A percentile compares a stretch with the other conserved stretches of the same genome.
phyloP scores from a whole-genome alignment of 2,113 vertebrate genomes.

The Callionymus lyra region DNA sequence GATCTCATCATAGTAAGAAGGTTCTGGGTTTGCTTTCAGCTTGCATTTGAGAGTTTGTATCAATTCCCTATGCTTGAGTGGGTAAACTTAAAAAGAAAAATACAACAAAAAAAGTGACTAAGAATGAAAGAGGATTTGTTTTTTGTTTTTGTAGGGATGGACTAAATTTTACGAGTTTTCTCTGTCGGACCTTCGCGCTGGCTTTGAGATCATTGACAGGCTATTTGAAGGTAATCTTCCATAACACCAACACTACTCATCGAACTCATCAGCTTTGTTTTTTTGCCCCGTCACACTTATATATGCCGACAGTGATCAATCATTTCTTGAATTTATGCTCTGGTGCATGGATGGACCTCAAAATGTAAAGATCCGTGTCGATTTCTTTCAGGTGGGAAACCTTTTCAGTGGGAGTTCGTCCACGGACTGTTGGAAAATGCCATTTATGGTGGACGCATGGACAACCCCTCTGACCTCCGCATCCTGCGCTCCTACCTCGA shows the following conservation, averaged over 20 bases:
- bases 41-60: too few species aligned
- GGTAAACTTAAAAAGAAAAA: too few species aligned
- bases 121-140: too few species aligned
- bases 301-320: background rate
- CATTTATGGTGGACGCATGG: slow-evolving; percentile 91
- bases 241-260: background rate
- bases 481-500: slow-evolving; percentile 90
- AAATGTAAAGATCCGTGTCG: background rate
- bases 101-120: too few species aligned
- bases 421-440: slow-evolving; percentile 89
- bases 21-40: too few species aligned
- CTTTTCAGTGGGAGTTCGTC: slow-evolving; percentile 88
- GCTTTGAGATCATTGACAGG: slow-evolving; percentile 86
- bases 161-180: slow-evolving; percentile 99
- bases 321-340: too few species aligned
- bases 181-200: slow-evolving; percentile 88
- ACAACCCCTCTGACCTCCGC: slow-evolving; percentile 86
- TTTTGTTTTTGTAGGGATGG: slow-evolving; percentile 96
- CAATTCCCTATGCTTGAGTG: too few species aligned
- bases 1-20: too few species aligned
- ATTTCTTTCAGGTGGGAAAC: slow-evolving; percentile 68
- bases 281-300: background rate
- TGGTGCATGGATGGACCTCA: too few species aligned
- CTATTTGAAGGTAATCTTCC: slow-evolving; percentile 82
- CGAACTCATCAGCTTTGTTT: background rate